Conservation (phyloP, 1,140 invertebrate species). For the Drosophila lini region DNA sequence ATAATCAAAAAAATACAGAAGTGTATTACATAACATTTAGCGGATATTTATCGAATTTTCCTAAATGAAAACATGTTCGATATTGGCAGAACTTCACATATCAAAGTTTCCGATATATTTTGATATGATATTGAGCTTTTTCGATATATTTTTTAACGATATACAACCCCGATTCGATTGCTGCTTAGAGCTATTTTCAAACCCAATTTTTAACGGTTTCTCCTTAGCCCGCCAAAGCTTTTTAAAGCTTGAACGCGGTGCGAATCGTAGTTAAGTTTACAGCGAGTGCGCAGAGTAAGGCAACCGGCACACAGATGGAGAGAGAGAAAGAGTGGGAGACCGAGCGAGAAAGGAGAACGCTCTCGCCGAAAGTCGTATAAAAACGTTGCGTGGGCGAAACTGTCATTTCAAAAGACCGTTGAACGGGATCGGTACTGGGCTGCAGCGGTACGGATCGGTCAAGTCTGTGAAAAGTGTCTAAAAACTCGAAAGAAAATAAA, state of each 20-base stretch:
- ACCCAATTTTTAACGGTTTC: neutral
- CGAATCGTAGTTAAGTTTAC: slow-evolving; percentile 32
- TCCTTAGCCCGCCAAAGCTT: slow-evolving; percentile 30
- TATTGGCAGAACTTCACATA: no score
- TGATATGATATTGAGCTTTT: neutral
- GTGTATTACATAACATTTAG: no score
- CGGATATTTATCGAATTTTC: no score
- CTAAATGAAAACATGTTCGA: no score
- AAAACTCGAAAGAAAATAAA: neutral
- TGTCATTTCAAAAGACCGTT: slow-evolving; percentile 59
- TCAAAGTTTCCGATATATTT: neutral
- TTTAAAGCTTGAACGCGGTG: slow-evolving; percentile 37
- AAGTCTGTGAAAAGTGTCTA: slow-evolving; percentile 11
- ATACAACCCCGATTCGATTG: neutral
- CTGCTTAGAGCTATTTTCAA: neutral
- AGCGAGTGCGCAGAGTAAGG: slow-evolving; percentile 40
- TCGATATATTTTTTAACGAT: neutral
- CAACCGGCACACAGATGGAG: neutral
- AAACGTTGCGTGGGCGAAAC: slow-evolving; percentile 52
- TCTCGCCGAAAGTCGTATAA: slow-evolving; percentile 56
- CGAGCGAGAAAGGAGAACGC: slow-evolving; percentile 21
- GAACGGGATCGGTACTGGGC: slow-evolving; percentile 51
- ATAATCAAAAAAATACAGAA: no score
- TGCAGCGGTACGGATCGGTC: slow-evolving; percentile 22
- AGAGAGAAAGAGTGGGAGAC: slow-evolving; percentile 1